These are phyloP conservation scores for Machimus rusticus DNA, from an alignment of 2,888 invertebrate species.

Conservation along the genomic window DNA sequence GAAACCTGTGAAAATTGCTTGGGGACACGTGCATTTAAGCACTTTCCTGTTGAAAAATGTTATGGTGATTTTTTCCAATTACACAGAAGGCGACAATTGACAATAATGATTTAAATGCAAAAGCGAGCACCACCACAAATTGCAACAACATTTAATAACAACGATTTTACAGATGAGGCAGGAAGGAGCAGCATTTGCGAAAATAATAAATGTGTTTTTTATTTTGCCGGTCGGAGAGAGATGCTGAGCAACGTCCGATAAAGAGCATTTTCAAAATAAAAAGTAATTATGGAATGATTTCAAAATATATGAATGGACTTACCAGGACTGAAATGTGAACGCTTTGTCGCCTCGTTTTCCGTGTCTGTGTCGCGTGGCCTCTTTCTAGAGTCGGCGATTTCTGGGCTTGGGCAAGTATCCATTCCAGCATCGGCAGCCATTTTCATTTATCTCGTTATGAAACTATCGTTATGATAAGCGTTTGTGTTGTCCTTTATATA, in stretches of 20 bases:
- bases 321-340: conserved; percentile 92
- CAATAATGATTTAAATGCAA: conserved; percentile 12
- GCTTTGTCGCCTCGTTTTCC: conserved; percentile 87
- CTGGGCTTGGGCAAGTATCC: conserved; percentile 93
- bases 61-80: conserved; percentile 1
- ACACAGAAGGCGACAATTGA: background rate
- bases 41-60: background rate
- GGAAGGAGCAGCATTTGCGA: background rate
- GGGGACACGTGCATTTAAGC: background rate
- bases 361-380: conserved; percentile 86
- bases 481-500: conserved; percentile 34
- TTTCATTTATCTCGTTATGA: conserved; percentile 52
- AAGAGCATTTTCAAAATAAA: background rate
- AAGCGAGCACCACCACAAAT: background rate
- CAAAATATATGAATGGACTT: conserved; percentile 59
- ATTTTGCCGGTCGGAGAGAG: background rate
- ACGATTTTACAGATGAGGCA: background rate
- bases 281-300: conserved; percentile 47
- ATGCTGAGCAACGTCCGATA: background rate
- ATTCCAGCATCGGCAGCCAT: conserved; percentile 93
- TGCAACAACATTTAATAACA: background rate
- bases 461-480: conserved; percentile 25
- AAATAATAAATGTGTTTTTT: conserved; percentile 11
- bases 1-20: background rate
- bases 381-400: conserved; percentile 87